Evolutionary conservation across 2,888 invertebrate species (phyloP).

Genomic region (Leptinotarsa juncta): DNA sequence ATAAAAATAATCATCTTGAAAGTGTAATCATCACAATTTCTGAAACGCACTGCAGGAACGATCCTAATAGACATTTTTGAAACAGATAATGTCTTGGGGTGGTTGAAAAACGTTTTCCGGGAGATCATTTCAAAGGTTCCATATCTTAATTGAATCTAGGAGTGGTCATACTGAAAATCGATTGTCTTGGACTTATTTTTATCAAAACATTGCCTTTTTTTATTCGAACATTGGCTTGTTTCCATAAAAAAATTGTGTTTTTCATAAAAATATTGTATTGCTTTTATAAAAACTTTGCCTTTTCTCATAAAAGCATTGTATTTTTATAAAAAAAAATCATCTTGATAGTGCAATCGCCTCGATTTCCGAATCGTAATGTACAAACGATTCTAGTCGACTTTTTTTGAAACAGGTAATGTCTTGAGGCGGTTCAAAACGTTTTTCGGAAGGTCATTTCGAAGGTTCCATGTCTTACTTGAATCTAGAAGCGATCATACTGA

Average conservation of each 20-base stretch:
- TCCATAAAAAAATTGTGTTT: too few species aligned
- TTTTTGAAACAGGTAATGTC: slow-evolving; percentile 32
- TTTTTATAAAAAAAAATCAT: neutral
- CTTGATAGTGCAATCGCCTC: slow-evolving; percentile 19
- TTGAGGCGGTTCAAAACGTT: neutral
- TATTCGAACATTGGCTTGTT: too few species aligned
- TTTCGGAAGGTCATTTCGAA: neutral
- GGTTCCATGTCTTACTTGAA: neutral
- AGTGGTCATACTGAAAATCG: too few species aligned
- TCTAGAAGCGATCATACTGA: too few species aligned
- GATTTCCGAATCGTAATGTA: slow-evolving; percentile 28
- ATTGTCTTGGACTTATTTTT: too few species aligned
- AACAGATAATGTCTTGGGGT: too few species aligned
- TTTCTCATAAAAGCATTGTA: neutral
- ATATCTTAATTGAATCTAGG: neutral
- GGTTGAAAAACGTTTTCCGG: neutral
- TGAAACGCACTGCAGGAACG: neutral
- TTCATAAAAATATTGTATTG: too few species aligned
- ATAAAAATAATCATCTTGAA: too few species aligned
- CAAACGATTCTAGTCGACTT: slow-evolving; percentile 45
- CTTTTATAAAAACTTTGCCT: neutral
- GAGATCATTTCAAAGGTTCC: neutral
- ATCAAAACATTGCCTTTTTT: too few species aligned
- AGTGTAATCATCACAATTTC: too few species aligned
- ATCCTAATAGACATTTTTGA: slow-evolving; percentile 37